Conservation (phyloP, 2,888 invertebrate species). For the Lithophane socia region DNA sequence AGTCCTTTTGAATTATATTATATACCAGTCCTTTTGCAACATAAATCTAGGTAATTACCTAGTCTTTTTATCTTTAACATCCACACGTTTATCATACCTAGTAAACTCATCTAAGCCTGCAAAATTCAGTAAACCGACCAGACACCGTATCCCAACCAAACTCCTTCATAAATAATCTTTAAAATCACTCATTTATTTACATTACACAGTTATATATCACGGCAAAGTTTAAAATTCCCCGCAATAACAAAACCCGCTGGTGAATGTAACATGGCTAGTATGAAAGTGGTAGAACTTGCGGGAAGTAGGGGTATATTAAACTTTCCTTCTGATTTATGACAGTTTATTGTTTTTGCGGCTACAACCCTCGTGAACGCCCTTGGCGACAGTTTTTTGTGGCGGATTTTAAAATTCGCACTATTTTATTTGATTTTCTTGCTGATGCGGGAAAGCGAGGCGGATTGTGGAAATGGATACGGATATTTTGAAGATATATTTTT, state of each 20-base stretch:
- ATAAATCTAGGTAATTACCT: neutral
- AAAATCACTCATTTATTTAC: conserved; percentile 68
- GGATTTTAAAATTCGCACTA: conserved; percentile 53
- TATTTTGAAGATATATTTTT: conserved; percentile 11
- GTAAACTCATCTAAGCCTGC: conserved; percentile 25
- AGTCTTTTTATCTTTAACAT: neutral
- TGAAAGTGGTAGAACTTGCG: conserved; percentile 66
- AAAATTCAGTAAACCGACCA: conserved; percentile 42
- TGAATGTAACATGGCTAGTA: conserved; percentile 60
- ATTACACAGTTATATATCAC: conserved; percentile 67
- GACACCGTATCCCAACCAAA: conserved; percentile 33
- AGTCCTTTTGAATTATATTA: too few relatives aligned
- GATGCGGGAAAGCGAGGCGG: conserved; percentile 14
- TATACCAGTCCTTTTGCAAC: too few relatives aligned
- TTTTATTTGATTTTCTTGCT: conserved; percentile 55
- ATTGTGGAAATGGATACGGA: conserved; percentile 9
- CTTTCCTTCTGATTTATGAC: conserved; percentile 83
- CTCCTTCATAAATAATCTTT: conserved; percentile 60
- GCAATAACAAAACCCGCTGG: conserved; percentile 64
- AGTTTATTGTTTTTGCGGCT: conserved; percentile 83
- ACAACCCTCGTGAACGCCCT: conserved; percentile 62
- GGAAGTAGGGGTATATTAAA: conserved; percentile 81
- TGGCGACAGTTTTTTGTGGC: conserved; percentile 68
- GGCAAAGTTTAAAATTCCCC: conserved; percentile 66
- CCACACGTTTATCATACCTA: neutral